These are phyloP conservation scores for Pseudachorutes palmiensis DNA, from an alignment of 1,140 invertebrate genomes.

Conservation along the genomic window DNA sequence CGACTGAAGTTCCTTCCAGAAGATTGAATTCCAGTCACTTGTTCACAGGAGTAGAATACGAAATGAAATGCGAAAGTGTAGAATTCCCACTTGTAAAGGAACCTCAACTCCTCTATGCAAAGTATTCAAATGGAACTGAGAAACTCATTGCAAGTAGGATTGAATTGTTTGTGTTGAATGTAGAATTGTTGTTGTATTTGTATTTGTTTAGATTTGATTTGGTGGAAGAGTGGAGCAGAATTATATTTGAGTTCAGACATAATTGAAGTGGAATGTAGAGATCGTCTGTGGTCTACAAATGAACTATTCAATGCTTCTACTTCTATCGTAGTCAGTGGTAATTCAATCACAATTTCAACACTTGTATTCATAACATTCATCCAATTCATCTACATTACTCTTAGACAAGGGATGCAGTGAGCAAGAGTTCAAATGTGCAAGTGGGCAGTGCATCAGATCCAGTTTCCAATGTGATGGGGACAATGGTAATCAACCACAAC, in stretches of 20 bases:
- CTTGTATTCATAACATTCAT: background rate
- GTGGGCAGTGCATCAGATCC: background rate
- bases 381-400: background rate
- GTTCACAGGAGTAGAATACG: background rate
- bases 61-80: background rate
- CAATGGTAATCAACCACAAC: background rate
- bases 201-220: background rate
- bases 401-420: background rate
- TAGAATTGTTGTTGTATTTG: background rate
- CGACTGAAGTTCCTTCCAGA: background rate
- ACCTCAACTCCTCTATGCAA: background rate
- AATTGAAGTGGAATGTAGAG: background rate
- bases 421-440: background rate
- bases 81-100: background rate
- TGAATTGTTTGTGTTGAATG: background rate
- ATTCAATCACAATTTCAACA: background rate
- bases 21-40: background rate
- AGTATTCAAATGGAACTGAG: background rate
- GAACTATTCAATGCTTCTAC: background rate
- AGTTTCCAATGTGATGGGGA: background rate
- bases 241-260: background rate
- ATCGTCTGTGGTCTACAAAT: background rate
- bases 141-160: background rate
- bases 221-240: background rate
- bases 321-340: background rate